A percentile compares a stretch with the other conserved stretches of the same genome.
Evolutionary conservation across 2,888 invertebrate species (phyloP).

Genomic region (Ectropis crepuscularia): DNA sequence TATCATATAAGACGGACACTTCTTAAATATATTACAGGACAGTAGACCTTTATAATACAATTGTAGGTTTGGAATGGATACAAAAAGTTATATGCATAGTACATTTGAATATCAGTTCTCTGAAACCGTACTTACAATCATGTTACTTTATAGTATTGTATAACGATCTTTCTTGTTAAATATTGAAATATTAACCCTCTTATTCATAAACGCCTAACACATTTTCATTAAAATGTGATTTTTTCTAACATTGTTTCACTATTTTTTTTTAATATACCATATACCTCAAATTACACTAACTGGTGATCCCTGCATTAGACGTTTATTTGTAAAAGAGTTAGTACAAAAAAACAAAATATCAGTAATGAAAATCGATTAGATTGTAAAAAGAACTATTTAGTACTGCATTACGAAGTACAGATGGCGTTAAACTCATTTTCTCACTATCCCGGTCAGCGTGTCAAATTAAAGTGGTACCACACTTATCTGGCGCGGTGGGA

Average conservation of each 20-base stretch:
- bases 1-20: conserved; percentile 79
- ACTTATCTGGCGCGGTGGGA: too few species aligned
- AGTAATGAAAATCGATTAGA: too few species aligned
- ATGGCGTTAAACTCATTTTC: conserved; percentile 26
- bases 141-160: too few species aligned
- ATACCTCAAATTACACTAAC: too few species aligned
- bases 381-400: conserved; percentile 2
- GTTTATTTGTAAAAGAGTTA: not conserved
- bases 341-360: not conserved
- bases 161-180: too few species aligned
- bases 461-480: conserved; percentile 7
- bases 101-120: not conserved
- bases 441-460: conserved; percentile 2
- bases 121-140: conserved; percentile 4
- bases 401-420: conserved; percentile 13
- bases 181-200: too few species aligned
- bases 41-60: conserved; percentile 78
- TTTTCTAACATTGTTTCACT: too few species aligned
- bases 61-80: conserved; percentile 78
- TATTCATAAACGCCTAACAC: too few species aligned
- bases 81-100: conserved; percentile 62
- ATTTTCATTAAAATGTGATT: too few species aligned
- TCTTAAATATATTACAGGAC: conserved; percentile 71
- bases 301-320: too few species aligned
- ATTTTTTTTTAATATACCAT: too few species aligned